Base-by-base conservation (phyloP, 2,888 invertebrate species). In the Plagodis pulveraria region DNA sequence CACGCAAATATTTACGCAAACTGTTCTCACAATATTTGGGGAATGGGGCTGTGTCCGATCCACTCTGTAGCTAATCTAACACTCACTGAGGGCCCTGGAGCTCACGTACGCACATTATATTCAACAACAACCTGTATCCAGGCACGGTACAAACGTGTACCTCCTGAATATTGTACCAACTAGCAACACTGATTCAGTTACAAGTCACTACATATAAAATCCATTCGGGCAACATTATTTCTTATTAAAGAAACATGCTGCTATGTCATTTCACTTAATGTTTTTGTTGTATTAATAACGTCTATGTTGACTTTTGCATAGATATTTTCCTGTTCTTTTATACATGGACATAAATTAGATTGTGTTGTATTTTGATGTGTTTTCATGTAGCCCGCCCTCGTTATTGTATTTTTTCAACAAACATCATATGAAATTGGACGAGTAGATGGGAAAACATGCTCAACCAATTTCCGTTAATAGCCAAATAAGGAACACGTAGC, bases 181-280 rank as follows among this genome's bases (percentile, higher is more conserved):
- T 40, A 58, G 35, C 43, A 48, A 42, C 48, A 38, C 44, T 54
- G 53, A 54, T 49, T 45, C 46, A 58, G 38, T 41, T 12, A 52
- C 49, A 35, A 41, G 45, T n/a, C 8, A 7, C 40, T n/a, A 5
- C 43, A 38, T 5, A 45, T 49, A 42, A 49, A 43, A 38, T 34
- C 38, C 4, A 22, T 22, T 22, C 22, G 4, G 22, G 22, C 22
- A 22, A 22, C 22, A 22, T 38, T 38, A 1, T 4, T 22, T 35
- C 41, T 41, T 22, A 44, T 38, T 48, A 52, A 9, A 44, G 33
- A 11, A 49, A 49, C 52, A 44, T 41, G 52, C 36, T 35, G 44
- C 34, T 52, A 47, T 59, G 50, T 59, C 50, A 55, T 48, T 54
- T 50, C 41, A 36, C 54, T 50, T 50, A 53, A 50, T 44, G 7